Evolutionary conservation across 2,113 vertebrate genomes (phyloP).

Genomic region (Setophaga petechia): DNA sequence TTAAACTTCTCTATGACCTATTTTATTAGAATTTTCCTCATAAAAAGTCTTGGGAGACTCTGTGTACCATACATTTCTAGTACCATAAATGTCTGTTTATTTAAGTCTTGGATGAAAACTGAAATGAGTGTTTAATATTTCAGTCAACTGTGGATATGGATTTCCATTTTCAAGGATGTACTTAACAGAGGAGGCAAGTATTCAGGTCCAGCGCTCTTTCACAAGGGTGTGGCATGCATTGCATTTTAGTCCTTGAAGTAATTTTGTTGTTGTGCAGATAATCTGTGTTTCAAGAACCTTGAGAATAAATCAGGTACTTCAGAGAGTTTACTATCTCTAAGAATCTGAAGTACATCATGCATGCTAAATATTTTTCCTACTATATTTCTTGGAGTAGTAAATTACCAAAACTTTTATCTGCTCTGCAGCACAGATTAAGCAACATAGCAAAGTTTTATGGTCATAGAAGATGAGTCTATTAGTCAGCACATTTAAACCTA

Average conservation of each 20-base stretch:
- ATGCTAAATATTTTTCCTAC: not conserved
- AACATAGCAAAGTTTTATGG: not conserved
- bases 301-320: not conserved
- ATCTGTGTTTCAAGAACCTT: not conserved
- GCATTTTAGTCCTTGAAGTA: not conserved
- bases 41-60: not conserved
- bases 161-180: not conserved
- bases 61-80: not conserved
- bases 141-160: not conserved
- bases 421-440: not conserved
- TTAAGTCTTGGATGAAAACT: not conserved
- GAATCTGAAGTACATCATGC: not conserved
- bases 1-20: not conserved
- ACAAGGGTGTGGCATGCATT: not conserved
- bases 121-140: not conserved
- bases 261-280: not conserved
- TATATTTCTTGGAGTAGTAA: not conserved
- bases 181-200: not conserved
- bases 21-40: not conserved
- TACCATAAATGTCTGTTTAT: not conserved
- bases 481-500: not conserved
- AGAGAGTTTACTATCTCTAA: not conserved
- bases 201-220: not conserved
- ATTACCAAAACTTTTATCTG: not conserved
- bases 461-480: not conserved